phyloP scores from a whole-genome alignment of 1,140 invertebrate species.

The Alviniconcha marisindica region DNA sequence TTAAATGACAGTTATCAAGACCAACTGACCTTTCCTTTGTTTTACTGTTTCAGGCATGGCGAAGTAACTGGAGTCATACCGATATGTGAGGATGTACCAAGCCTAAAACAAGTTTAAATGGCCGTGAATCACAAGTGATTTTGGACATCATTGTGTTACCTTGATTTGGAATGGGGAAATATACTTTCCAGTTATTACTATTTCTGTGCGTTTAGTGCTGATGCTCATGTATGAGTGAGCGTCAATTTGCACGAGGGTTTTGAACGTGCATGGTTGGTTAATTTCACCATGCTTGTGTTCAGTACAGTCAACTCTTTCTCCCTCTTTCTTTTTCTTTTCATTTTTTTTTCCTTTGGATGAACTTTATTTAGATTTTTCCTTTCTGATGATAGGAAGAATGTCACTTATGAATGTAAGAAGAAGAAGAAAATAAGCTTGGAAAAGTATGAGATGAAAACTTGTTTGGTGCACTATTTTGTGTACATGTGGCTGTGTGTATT shows the following conservation, averaged over 20 bases:
- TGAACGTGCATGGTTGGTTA: neutral
- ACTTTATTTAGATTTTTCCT: neutral
- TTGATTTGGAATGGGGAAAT: constrained; percentile 28
- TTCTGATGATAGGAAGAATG: constrained; percentile 25
- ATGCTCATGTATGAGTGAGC: neutral
- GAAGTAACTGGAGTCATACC: constrained; percentile 30
- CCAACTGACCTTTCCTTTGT: no score
- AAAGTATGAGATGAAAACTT: neutral
- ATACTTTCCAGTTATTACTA: neutral
- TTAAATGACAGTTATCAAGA: no score
- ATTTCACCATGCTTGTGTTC: constrained; percentile 1
- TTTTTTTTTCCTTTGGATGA: neutral
- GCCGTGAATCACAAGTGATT: neutral
- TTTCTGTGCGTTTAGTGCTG: neutral
- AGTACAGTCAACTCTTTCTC: neutral
- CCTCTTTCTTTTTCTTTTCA: neutral
- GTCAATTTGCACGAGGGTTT: neutral
- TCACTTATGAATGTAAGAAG: constrained; percentile 17
- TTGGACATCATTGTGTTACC: constrained; percentile 16
- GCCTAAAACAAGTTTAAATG: neutral
- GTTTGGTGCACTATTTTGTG: no score
- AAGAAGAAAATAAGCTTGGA: constrained; percentile 17
- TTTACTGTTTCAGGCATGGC: constrained; percentile 34
- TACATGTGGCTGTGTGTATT: no score
- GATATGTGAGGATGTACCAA: constrained; percentile 29